These are phyloP conservation scores for Drosophila colorata DNA, from an alignment of 2,888 invertebrate genomes.

Conservation along the genomic window DNA sequence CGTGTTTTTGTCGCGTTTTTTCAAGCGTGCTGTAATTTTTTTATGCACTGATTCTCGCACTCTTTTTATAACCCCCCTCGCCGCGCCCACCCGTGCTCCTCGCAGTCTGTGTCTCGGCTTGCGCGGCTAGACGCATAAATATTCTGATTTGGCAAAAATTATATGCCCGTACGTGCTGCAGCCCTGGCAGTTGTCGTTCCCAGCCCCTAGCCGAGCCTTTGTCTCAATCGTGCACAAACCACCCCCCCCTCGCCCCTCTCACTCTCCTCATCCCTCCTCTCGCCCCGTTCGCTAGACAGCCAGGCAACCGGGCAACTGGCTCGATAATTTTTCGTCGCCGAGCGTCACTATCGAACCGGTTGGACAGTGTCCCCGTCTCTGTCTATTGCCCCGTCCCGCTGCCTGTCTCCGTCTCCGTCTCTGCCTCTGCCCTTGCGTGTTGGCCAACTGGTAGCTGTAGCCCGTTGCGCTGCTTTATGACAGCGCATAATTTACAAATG, in stretches of 20 bases:
- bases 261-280: background rate
- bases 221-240: constrained; percentile 1
- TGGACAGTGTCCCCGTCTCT: constrained; percentile 34
- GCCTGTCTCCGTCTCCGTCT: background rate
- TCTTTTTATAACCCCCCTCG: background rate
- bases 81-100: background rate
- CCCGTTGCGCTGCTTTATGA: constrained; percentile 70
- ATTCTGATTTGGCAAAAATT: constrained; percentile 82
- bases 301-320: constrained; percentile 30
- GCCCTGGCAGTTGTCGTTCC: constrained; percentile 21
- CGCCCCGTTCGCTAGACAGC: background rate
- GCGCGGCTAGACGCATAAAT: constrained; percentile 81
- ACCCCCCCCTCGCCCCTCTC: background rate
- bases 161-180: constrained; percentile 77
- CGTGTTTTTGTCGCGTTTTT: constrained; percentile 79
- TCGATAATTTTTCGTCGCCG: constrained; percentile 65
- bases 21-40: constrained; percentile 78
- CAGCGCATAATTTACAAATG: constrained; percentile 80
- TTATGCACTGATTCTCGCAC: constrained; percentile 56
- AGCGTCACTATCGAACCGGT: constrained; percentile 50
- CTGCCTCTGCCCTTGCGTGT: background rate
- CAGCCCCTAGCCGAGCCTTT: constrained; percentile 3
- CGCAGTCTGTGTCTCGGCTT: constrained; percentile 27
- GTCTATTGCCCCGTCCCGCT: background rate
- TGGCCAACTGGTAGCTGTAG: constrained; percentile 18